These are phyloP conservation scores for Drosophila setosimentum DNA, from an alignment of 2,888 invertebrate species.

Conservation along the genomic window DNA sequence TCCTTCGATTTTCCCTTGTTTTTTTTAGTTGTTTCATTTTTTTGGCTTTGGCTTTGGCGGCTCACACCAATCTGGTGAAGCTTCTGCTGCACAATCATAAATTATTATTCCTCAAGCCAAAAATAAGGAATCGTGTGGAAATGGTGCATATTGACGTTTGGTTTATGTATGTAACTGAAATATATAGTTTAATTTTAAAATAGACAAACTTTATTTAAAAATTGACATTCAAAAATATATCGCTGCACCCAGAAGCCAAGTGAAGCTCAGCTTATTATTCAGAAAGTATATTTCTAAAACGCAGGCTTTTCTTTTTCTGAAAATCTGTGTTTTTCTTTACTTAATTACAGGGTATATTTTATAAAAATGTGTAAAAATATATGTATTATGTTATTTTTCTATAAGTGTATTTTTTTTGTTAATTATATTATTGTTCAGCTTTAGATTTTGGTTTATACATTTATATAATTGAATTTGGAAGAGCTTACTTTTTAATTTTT, in stretches of 20 bases:
- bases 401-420: neutral
- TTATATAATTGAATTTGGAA: neutral
- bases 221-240: neutral
- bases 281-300: neutral
- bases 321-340: neutral
- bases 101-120: constrained; percentile 30
- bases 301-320: neutral
- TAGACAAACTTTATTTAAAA: neutral
- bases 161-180: neutral
- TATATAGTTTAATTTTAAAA: neutral
- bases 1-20: constrained; percentile 2
- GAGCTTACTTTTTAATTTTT: neutral
- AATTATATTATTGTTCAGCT: neutral
- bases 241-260: neutral
- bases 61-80: constrained; percentile 54
- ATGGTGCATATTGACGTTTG: constrained; percentile 11
- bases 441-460: neutral
- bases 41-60: constrained; percentile 35
- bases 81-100: constrained; percentile 49
- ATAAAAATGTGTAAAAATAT: neutral
- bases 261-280: neutral
- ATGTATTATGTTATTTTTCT: neutral
- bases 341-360: neutral
- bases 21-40: neutral
- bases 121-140: constrained; percentile 7